phyloP scores from a whole-genome alignment of 2,888 invertebrate genomes.

The Ormyrus nitidulus region DNA sequence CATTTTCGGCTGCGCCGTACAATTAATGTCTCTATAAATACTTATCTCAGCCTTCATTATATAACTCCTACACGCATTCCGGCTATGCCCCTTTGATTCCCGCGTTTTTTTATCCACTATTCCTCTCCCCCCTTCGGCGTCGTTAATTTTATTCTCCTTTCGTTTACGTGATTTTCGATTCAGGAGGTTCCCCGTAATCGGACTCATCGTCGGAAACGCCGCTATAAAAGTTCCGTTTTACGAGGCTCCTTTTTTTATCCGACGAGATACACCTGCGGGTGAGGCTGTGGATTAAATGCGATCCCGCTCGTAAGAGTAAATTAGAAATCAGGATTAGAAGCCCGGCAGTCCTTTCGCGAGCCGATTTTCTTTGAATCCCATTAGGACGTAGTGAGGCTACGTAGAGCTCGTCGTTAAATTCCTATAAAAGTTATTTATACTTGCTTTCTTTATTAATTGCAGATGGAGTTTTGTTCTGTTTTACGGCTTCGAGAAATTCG shows the following conservation, averaged over 20 bases:
- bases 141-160: conserved; percentile 48
- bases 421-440: conserved; percentile 34
- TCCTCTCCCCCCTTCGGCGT: conserved; percentile 1
- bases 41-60: conserved; percentile 28
- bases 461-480: too few species aligned
- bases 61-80: conserved; percentile 38
- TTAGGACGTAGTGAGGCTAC: conserved; percentile 13
- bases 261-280: conserved; percentile 26
- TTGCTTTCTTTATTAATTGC: conserved; percentile 12
- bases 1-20: background rate
- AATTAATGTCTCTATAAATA: conserved; percentile 45
- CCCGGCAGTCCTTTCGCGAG: conserved; percentile 31
- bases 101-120: background rate
- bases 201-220: conserved; percentile 49
- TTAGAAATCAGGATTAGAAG: conserved; percentile 50
- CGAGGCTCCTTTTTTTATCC: conserved; percentile 25
- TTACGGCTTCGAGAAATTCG: too few species aligned
- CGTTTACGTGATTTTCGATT: conserved; percentile 51
- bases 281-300: conserved; percentile 49
- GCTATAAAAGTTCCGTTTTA: conserved; percentile 55
- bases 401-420: conserved; percentile 44
- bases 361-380: conserved; percentile 45
- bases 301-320: conserved; percentile 51
- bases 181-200: conserved; percentile 52
- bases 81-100: conserved; percentile 10